phyloP scores from a whole-genome alignment of 2,113 vertebrate genomes.

The Bucco capensis region DNA sequence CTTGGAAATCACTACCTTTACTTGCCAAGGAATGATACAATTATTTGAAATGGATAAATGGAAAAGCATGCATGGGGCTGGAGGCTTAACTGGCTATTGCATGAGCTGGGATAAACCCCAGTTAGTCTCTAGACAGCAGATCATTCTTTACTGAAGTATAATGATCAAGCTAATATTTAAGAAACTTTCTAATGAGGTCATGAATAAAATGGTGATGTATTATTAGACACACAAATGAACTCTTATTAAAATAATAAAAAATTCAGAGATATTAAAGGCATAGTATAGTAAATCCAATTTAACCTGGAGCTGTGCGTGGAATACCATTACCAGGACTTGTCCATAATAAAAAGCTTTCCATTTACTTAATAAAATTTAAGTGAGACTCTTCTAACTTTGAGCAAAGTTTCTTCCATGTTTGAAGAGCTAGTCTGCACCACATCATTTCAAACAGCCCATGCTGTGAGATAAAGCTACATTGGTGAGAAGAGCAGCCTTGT shows the following conservation, averaged over 20 bases:
- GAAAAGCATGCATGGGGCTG: background rate
- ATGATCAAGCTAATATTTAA: background rate
- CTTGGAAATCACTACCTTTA: background rate
- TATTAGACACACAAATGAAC: background rate
- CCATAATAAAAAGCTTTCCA: background rate
- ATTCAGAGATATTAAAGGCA: background rate
- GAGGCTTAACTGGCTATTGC: background rate
- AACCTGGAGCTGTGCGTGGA: background rate
- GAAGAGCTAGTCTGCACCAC: background rate
- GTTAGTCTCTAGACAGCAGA: background rate
- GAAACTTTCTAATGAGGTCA: background rate
- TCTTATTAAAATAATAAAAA: slow-evolving; percentile 11
- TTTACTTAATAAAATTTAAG: background rate
- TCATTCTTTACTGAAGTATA: background rate
- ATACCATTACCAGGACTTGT: background rate
- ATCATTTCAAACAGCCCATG: accelerated
- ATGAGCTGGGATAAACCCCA: background rate
- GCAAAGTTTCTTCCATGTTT: background rate
- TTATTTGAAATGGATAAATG: background rate
- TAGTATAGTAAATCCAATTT: background rate
- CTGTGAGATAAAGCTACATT: accelerated
- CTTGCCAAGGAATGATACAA: background rate
- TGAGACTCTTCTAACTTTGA: background rate
- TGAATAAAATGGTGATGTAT: background rate
- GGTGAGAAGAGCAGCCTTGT: background rate